A percentile compares a stretch with the other conserved stretches of the same genome.
Conservation (phyloP, 1,140 invertebrate genomes). For the Epicauta chinensis region DNA sequence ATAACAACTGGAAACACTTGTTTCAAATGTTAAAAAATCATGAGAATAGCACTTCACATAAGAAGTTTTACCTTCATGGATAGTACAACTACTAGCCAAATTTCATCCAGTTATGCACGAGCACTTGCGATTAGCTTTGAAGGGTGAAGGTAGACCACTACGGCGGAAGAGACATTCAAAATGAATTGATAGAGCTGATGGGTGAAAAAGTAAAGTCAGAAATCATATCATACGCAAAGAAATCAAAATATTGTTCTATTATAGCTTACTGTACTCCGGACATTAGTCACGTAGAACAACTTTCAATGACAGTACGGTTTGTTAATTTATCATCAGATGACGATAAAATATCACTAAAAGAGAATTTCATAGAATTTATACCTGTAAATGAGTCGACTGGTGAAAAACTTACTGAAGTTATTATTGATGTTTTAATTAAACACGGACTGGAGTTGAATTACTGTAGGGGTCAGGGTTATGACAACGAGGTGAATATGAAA, state of each 20-base stretch:
- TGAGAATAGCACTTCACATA: too few relatives aligned
- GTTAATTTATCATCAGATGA: conserved; percentile 24
- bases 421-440: conserved; percentile 1
- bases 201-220: conserved; percentile 29
- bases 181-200: conserved; percentile 30
- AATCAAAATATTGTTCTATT: conserved; percentile 40
- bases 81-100: conserved; percentile 28
- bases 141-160: not conserved
- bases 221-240: conserved; percentile 31
- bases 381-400: conserved; percentile 15
- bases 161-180: conserved; percentile 10
- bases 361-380: conserved; percentile 25
- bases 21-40: too few relatives aligned
- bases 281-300: conserved; percentile 42
- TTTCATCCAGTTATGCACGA: conserved; percentile 29
- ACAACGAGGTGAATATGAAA: conserved; percentile 38
- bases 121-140: conserved; percentile 14
- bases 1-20: too few relatives aligned
- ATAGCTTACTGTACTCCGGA: conserved; percentile 43
- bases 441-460: conserved; percentile 6
- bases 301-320: conserved; percentile 36
- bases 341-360: conserved; percentile 15
- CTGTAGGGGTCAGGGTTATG: conserved; percentile 38
- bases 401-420: conserved; percentile 6
- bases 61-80: not conserved